Base-by-base conservation (phyloP, 1,140 invertebrate genomes). In the Dolichoris vasculosae region DNA sequence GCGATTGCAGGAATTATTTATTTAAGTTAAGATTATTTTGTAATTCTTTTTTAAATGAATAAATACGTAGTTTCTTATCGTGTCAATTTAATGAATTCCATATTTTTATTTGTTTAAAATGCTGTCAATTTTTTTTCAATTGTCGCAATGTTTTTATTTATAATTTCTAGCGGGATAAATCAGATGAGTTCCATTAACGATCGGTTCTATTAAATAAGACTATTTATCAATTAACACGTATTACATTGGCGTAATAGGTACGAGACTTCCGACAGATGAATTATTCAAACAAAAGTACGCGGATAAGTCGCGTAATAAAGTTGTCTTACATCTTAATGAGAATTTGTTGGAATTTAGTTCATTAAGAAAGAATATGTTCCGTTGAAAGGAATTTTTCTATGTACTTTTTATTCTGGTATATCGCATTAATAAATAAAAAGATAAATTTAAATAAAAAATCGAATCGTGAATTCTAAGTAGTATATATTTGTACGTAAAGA, bases 171-270 rank as follows among this genome's bases (percentile, higher is more conserved):
- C 30, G 1, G 17, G n/a, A 23, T 51, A 40, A 30, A 26, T 83
- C n/a, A 38, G 71, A 75, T 55, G 73, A 55, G n/a, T n/a, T 59
- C 64, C 32, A 23, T 86, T 83, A 86, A 83, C 80, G 75, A 75
- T 79, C 32, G 35, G 48, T 75, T 26, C 63, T 48, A 86, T 83
- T 73, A 48, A 32, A 79, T 75, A 76, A 79, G 75, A 46, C n/a
- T 83, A 43, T 78, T 85, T 82, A 86, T 82, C 80, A 83, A 86
- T 83, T 86, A 83, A 75, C 76, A 83, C 85, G 63, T 77, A 73
- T 82, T 83, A 51, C 46, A 59, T 82, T 85, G 63, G 20, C 38
- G 46, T 9, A 76, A 51, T 38, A 38, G 71, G 17, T 67, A 82
- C n/a, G 26, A 69, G 32, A 73, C 40, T 85, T 80, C 78, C 55